Evolutionary conservation across 2,113 vertebrate genomes (phyloP), one percentile per base, ranked within the genome.

Genomic region (Anguilla japonica): DNA sequence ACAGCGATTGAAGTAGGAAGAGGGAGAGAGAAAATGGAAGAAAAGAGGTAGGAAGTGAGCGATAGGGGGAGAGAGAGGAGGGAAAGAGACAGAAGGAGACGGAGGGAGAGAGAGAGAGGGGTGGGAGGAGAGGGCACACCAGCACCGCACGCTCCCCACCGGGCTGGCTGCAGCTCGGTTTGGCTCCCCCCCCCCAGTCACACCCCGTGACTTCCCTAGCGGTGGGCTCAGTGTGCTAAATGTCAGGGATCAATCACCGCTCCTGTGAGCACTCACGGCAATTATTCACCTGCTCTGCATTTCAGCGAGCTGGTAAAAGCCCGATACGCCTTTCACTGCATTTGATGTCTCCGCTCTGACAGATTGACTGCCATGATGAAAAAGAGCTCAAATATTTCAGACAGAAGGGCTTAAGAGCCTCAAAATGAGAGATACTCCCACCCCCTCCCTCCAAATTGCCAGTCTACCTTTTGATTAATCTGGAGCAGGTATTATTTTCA

Each of bases 221-320:
- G 4, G 60, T 11, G 60, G 22, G 60, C 26, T 67, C 60, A 26
- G 60, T 7, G 60, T 67, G 60, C 26, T 67, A 67, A 67, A 67
- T 67, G 60, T 67, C 60, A 67, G 60, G 60, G 60, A 67, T 67
- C 60, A 67, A 67, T 67, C 60, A 83, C 13, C 34, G 79, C 50
- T 63, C 34, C n/a, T 75, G 56, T 53, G 15, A 50, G 80, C 20
- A 39, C 46, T 82, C 57, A 82, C 41, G 34, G 40, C 9, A 88
- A 80, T 41, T 15, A 71, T 43, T 41, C 22, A 1, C 22, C 20
- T 60, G 57, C 18, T 67, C 22, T 67, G 60, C 60, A 67, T 67
- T 67, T 67, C 26, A 1, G 1, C 8, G 18, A 26, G 22, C 60
- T 26, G 20, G 20, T 26, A 67, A 26, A 67, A 26, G 60, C 3